Conservation (phyloP, 2,888 invertebrate genomes). For the Aromia moschata region DNA sequence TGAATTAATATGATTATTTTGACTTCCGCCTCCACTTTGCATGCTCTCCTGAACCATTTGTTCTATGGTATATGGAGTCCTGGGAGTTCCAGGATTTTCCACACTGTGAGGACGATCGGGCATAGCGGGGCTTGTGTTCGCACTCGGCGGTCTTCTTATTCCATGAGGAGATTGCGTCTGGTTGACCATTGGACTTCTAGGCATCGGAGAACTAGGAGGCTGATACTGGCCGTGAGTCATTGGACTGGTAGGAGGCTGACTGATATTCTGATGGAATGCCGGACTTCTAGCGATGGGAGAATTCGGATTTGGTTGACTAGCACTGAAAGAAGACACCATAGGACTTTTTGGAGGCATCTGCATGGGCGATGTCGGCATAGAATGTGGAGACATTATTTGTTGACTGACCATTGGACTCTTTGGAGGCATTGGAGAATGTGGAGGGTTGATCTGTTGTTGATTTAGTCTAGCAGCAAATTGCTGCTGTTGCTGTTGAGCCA, state of each 20-base stretch:
- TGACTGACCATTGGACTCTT: slow-evolving; percentile 64
- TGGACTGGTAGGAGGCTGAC: slow-evolving; percentile 64
- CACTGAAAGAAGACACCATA: slow-evolving; percentile 50
- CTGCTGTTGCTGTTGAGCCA: slow-evolving; percentile 53
- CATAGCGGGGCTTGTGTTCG: slow-evolving; percentile 66
- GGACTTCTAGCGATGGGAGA: slow-evolving; percentile 70
- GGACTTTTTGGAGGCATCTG: slow-evolving; percentile 64
- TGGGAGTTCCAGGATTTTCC: slow-evolving; percentile 68
- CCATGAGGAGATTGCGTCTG: slow-evolving; percentile 65
- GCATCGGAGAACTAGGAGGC: slow-evolving; percentile 62
- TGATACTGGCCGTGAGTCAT: slow-evolving; percentile 65
- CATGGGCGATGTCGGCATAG: slow-evolving; percentile 63
- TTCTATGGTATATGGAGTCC: slow-evolving; percentile 59
- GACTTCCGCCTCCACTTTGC: slow-evolving; percentile 63
- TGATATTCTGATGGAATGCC: slow-evolving; percentile 64
- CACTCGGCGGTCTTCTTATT: slow-evolving; percentile 66
- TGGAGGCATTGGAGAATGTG: slow-evolving; percentile 67
- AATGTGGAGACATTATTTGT: slow-evolving; percentile 62
- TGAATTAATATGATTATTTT: slow-evolving; percentile 66
- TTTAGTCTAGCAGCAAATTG: slow-evolving; percentile 55
- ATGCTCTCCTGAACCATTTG: slow-evolving; percentile 41
- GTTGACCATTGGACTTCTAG: slow-evolving; percentile 62
- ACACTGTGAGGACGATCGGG: slow-evolving; percentile 70
- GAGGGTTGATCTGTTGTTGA: slow-evolving; percentile 56
- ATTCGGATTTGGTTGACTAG: slow-evolving; percentile 65